Base-by-base conservation (phyloP, 2,797 vertebrate genomes). In the Nothura maculosa region DNA sequence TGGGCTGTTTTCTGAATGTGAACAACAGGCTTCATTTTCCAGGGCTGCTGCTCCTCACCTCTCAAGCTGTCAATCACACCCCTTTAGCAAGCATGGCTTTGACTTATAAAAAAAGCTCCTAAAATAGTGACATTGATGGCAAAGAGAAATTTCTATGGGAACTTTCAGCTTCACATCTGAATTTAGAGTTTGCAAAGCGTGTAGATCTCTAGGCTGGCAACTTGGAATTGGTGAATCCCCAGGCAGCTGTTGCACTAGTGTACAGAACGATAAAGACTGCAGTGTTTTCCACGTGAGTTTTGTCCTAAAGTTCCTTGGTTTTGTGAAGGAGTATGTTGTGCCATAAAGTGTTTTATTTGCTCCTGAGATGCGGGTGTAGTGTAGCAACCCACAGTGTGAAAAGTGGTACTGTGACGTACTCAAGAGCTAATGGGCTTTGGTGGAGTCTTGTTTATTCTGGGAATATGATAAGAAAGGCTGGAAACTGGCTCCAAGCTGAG, bases 41-140 rank as follows among this genome's bases (percentile, higher is more conserved):
- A 58, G 83, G 83, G 78, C 55, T 42, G 77, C 85, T 90, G 77
- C 90, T 96, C 43, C 20, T 93, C 90, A 67, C 11, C 90, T 78
- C 68, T 85, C 61, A 81, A 77, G 69, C 87, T 93, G 93, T 90
- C 94, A 93, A 38, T 93, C 92, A 81, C 78, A 61, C 45, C 36
- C 48, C 42, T 45, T 84, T 40, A 36, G n/a, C 43, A 72, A 72
- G 55, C 45, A 8, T 28, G 87, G 57, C 70, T 38, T 87, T 84
- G 47, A 40, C 24, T 68, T 70, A 1, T 25, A 77, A 63, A 69
- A 78, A 74, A 30, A 60, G 24, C 47, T 20, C 57, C 96, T 93
- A 94, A 96, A 93, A 94, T 92, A 95, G 87, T 76, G 76, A 12
- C 2, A 3, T 66, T 70, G 72, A 34, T 81, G 55, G 85, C 68